A percentile compares a stretch with the other conserved stretches of the same genome.
Conservation (phyloP, 2,113 vertebrate species). For the Gymnocephalus cernua region DNA sequence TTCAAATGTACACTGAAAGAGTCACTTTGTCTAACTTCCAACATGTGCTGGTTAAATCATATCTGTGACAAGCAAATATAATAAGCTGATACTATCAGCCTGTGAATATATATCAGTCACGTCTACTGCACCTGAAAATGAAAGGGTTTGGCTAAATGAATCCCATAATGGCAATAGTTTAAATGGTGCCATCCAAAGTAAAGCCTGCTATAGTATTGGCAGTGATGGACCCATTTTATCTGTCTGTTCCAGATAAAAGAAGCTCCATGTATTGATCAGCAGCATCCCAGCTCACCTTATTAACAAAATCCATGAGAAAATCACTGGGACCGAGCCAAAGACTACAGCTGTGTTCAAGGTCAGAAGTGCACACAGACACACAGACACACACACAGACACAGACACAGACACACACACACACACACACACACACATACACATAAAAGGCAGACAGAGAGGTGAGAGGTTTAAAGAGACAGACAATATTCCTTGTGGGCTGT, state of each 20-base stretch:
- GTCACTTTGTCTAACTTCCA: not conserved
- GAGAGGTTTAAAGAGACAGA: constrained; percentile 51
- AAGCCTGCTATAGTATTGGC: constrained; percentile 43
- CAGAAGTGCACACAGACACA: constrained; percentile 5
- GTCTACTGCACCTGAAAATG: constrained; percentile 27
- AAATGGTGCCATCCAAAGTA: constrained; percentile 41
- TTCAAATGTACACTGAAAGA: not conserved
- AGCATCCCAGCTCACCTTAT: constrained; percentile 67
- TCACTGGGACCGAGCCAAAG: constrained; percentile 52
- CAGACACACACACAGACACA: constrained; percentile 13
- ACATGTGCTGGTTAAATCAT: no score
- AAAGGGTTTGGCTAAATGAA: constrained; percentile 35
- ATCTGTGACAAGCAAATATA: not conserved
- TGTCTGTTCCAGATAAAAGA: constrained; percentile 57
- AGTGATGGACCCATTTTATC: constrained; percentile 46
- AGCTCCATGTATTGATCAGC: constrained; percentile 67
- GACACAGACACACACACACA: constrained; percentile 3
- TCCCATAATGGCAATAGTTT: constrained; percentile 35
- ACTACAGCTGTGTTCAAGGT: constrained; percentile 62
- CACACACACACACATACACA: constrained; percentile 8
- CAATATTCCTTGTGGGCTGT: constrained; percentile 53
- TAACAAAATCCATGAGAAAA: constrained; percentile 65
- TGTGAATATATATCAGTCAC: constrained; percentile 7
- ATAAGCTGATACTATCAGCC: constrained; percentile 1
- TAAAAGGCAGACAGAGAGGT: constrained; percentile 18